Base-by-base conservation (phyloP, 2,113 vertebrate species). In the Carlito syrichta region DNA sequence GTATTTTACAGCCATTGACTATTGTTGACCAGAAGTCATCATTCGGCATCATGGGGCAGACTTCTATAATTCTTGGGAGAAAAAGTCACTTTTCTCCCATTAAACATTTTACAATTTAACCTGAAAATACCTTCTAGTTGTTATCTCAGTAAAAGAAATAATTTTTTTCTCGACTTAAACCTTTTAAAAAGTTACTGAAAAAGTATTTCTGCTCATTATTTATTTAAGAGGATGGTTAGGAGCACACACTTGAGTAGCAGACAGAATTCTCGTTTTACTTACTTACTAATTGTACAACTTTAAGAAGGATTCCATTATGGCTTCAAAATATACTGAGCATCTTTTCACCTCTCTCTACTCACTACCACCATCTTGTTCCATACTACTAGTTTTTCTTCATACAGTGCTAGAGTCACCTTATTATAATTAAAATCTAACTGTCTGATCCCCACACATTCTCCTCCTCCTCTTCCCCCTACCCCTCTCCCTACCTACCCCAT, bases 81-180 rank as follows among this genome's bases (percentile, higher is more conserved):
- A 69, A 86, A 66, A 84, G 35, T 79, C 25, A 71, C 45, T 73
- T 88, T 89, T 90, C 27, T 30, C 19, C 22, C 66, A 82, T 66
- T 78, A 71, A 96, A 48, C 8, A 11, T 62, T 96, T 92, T 50
- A 27, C 82, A 35, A 92, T 73, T 81, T 96, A 92, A 78, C 50
- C 56, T 89, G 58, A 93, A 94, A 87, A 52, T 63, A 9, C 84
- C 40, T 95, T 92, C 58, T 96, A 38, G 43, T 60, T 79, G 17
- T 92, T 84, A 66, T 45, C n/a, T 60, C 30, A 54, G 68, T 63
- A 83, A 77, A 95, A 89, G 20, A 83, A 68, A 22, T 79, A 48
- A 52, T 52, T 69, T 69, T 84, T 84, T n/a, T 22, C 35, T 96
- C 23, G 3, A 76, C 22, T 83, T 3, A 78, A 56, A 48, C 22